Conservation (phyloP, 2,797 vertebrate genomes). For the Phaenicophaeus curvirostris region DNA sequence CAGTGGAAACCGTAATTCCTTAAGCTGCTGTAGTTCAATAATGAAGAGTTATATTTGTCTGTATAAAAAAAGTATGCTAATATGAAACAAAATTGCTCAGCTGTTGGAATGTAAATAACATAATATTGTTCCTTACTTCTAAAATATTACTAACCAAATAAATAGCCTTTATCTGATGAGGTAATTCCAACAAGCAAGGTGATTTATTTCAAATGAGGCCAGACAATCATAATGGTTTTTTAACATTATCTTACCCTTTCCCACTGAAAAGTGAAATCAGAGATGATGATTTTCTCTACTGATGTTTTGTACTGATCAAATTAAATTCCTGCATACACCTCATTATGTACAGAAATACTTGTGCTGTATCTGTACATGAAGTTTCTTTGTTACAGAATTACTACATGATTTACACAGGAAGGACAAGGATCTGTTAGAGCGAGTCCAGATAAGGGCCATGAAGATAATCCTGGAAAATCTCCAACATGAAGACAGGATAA, state of each 20-base stretch:
- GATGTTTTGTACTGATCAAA: slow-evolving; percentile 27
- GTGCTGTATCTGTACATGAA: not conserved
- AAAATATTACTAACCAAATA: slow-evolving; percentile 22
- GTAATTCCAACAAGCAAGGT: not conserved
- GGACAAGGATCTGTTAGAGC: too few species aligned
- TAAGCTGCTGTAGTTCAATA: not conserved
- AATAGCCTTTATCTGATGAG: slow-evolving; percentile 12
- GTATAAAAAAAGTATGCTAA: not conserved
- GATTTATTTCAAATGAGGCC: not conserved
- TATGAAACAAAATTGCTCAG: not conserved
- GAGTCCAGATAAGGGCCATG: too few species aligned
- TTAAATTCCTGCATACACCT: not conserved
- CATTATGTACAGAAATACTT: not conserved
- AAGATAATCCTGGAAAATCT: too few species aligned
- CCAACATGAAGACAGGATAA: too few species aligned
- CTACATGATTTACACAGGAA: not conserved
- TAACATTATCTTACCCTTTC: not conserved
- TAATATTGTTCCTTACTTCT: not conserved
- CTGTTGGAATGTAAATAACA: not conserved
- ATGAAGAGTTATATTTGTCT: not conserved
- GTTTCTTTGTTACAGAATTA: not conserved
- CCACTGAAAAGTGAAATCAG: not conserved
- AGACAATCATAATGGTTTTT: not conserved
- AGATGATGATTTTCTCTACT: slow-evolving; percentile 25
- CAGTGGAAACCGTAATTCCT: not conserved